Evolutionary conservation across 1,140 invertebrate genomes (phyloP).

Genomic region (Drosophila baimaii): DNA sequence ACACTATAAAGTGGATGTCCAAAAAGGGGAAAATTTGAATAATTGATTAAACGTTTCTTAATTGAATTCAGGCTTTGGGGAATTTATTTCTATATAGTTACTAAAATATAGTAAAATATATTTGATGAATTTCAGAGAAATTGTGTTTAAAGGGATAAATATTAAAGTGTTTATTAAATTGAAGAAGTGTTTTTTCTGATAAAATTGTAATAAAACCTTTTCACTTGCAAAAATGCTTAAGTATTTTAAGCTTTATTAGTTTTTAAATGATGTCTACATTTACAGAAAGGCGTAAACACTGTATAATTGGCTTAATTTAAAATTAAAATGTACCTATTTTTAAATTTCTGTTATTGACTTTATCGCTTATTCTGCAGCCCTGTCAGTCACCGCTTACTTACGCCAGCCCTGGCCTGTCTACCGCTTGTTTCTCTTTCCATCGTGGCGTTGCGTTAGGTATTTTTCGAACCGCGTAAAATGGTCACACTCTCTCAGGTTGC

Average conservation of each 20-base stretch:
- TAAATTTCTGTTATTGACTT: background rate
- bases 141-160: too few species aligned
- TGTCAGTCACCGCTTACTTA: too few species aligned
- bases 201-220: background rate
- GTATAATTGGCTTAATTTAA: background rate
- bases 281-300: background rate
- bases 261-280: background rate
- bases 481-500: slow-evolving; percentile 10
- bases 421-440: slow-evolving; percentile 2
- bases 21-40: background rate
- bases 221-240: too few species aligned
- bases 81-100: too few species aligned
- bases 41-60: slow-evolving; percentile 2
- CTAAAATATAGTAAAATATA: too few species aligned
- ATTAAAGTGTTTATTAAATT: too few species aligned
- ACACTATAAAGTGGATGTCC: slow-evolving; percentile 3
- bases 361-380: background rate
- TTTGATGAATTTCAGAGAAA: too few species aligned
- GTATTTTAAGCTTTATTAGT: background rate
- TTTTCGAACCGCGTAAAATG: background rate
- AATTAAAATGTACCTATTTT: too few species aligned
- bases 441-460: background rate
- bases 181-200: background rate
- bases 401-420: background rate
- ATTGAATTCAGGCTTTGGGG: too few species aligned